A percentile compares a stretch with the other conserved stretches of the same genome.
These are phyloP conservation scores for Phaonia tiefii DNA, from an alignment of 2,888 invertebrate genomes.

Conservation along the genomic window DNA sequence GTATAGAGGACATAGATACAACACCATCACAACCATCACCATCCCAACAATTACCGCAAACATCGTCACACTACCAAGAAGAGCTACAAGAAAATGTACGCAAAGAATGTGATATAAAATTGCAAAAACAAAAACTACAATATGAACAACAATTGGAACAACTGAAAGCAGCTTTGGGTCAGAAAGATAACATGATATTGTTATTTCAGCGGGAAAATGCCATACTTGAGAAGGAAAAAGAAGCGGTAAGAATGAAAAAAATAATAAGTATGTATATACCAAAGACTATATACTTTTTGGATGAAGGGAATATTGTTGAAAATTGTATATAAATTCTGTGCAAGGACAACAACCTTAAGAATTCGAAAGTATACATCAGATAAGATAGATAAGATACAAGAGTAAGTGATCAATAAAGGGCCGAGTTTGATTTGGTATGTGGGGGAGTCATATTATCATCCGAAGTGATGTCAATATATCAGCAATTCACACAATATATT, in stretches of 20 bases:
- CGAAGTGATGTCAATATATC: too few relatives aligned
- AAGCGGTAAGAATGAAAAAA: slow-evolving; percentile 70
- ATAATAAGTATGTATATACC: too few relatives aligned
- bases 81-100: slow-evolving; percentile 7
- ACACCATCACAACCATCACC: neutral
- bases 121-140: slow-evolving; percentile 70
- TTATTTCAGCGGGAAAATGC: slow-evolving; percentile 78
- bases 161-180: slow-evolving; percentile 73
- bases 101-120: slow-evolving; percentile 43
- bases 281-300: too few relatives aligned
- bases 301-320: too few relatives aligned
- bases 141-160: slow-evolving; percentile 76
- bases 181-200: slow-evolving; percentile 78
- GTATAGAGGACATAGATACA: neutral
- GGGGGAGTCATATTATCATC: too few relatives aligned
- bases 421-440: too few relatives aligned
- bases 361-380: too few relatives aligned
- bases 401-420: too few relatives aligned
- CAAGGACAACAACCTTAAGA: too few relatives aligned
- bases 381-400: too few relatives aligned
- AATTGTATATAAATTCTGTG: too few relatives aligned
- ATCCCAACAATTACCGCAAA: neutral
- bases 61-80: neutral
- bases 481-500: too few relatives aligned
- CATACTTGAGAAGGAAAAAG: slow-evolving; percentile 79